Base-by-base conservation (phyloP, 2,113 vertebrate genomes). In the Argyrosomus japonicus region DNA sequence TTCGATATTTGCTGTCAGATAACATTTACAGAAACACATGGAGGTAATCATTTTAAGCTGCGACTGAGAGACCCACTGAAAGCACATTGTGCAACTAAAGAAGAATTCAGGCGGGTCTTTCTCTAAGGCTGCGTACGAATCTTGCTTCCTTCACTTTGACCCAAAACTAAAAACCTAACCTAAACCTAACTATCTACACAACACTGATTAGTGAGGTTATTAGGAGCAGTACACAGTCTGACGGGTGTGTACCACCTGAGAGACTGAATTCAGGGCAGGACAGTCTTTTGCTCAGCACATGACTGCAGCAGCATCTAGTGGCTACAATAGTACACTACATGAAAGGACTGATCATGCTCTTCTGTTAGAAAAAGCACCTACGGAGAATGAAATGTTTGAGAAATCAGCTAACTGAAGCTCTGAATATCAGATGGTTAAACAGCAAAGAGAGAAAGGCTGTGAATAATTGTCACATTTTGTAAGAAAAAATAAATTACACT, bases 231-330 rank as follows among this genome's bases (percentile, higher is more conserved):
- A 47, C 21, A 29, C 18, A 36, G 53, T 5, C 8, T 58, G 19
- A 21, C 47, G 54, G 29, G 57, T 62, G 17, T 36, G 25, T 6
- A 7, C 18, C 63, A 57, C 43, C 60, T 75, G 57, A 51, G 36
- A 51, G 63, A 75, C 56, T 79, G 2, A 60, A 10, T 13, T 48
- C 29, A 58, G 14, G 56, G 15, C 27, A 25, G 7, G 1, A 62
- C 1, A 8, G 51, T 6, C 8, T 13, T 14, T 0, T 17, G 3
- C 19, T 50, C 1, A 65, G 21, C 8, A 43, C 40, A 73, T 72
- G 67, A 12, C 72, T 70, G 50, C 40, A 91, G 77, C 88, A 57
- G 3, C 92, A 90, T 53, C 92, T 88, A 87, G 90, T 82, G 91
- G 90, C 21, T 1, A n/a, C 6, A 65, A 25, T 0, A 13, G n/a